A percentile compares a stretch with the other conserved stretches of the same genome.
Evolutionary conservation across 2,888 invertebrate genomes (phyloP).

Genomic region (Dynastes grantii): DNA sequence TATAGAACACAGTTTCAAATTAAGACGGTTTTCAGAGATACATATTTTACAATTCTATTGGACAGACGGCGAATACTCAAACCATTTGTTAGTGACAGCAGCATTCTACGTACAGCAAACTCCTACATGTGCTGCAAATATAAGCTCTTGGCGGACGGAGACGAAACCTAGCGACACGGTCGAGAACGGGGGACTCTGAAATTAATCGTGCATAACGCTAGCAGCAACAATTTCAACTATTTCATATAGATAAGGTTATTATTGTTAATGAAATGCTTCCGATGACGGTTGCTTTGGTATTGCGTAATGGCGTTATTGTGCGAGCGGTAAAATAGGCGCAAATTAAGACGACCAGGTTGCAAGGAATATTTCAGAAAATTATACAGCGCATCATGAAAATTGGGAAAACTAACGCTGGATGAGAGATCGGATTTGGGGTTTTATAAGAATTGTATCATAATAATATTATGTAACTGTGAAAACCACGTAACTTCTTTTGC

Average conservation of each 20-base stretch:
- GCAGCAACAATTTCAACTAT: conserved; percentile 4
- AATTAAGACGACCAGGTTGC: no score
- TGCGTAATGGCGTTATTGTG: no score
- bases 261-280: background rate
- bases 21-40: conserved; percentile 10
- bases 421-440: no score
- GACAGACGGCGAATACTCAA: conserved; percentile 1
- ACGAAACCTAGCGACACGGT: background rate
- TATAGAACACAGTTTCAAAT: background rate
- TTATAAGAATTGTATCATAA: no score
- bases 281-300: no score
- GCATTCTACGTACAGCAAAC: background rate
- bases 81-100: conserved; percentile 6
- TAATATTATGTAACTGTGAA: no score
- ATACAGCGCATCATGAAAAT: no score
- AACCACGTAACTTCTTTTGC: no score
- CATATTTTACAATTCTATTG: conserved; percentile 24
- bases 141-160: background rate
- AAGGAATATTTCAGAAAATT: no score
- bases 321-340: no score
- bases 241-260: conserved; percentile 3
- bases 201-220: background rate
- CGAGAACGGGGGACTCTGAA: background rate
- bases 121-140: background rate
- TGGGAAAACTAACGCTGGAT: no score